Base-by-base conservation (phyloP, 2,797 vertebrate genomes). In the Ceyx erithaca region DNA sequence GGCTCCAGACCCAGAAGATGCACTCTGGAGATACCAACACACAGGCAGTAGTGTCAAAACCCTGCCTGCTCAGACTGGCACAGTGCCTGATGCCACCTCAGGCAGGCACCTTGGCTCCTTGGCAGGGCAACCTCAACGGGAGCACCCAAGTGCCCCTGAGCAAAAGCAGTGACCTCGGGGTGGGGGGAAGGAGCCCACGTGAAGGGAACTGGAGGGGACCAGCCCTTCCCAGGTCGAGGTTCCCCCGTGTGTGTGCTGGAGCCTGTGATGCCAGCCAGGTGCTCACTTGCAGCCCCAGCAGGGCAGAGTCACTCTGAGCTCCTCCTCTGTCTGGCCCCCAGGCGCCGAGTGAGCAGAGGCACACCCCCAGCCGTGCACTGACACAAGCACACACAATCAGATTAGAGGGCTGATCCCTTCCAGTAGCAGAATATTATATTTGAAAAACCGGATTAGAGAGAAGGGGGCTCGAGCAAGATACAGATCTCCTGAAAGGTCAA, bases 381-480 rank as follows among this genome's bases (percentile, higher is more conserved):
- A 64, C 90, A 80, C 76, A 70, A 61, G 85, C 91, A 77, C 67
- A 94, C 95, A 94, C 96, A 98, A 98, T 98, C 98, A 98, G 98
- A 98, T 98, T 98, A 98, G 87, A 95, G 96, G 96, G 96, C 97
- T 98, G 98, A 98, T 98, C 98, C 97, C 97, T 98, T 98, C 98
- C 98, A 98, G 97, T 81, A 90, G 93, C 97, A 98, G 97, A 97
- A 97, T 97, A 97, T 97, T 97, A 97, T 96, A 97, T 98, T 98
- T 98, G 96, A 97, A 93, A 95, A 92, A 92, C 85, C 93, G 64
- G 97, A 98, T 98, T 98, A 98, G 96, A 92, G 96, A 92, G 91
- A 46, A 85, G 89, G 97, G 97, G 97, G 97, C 89, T 92, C 21
- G 30, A 81, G 66, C 68, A 66, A 90, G 95, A 95, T 54, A 80